Percentiles rank a stretch among this genome's conserved stretches.
Evolutionary conservation across 2,113 vertebrate genomes (phyloP).

Genomic region (Vidua macroura): DNA sequence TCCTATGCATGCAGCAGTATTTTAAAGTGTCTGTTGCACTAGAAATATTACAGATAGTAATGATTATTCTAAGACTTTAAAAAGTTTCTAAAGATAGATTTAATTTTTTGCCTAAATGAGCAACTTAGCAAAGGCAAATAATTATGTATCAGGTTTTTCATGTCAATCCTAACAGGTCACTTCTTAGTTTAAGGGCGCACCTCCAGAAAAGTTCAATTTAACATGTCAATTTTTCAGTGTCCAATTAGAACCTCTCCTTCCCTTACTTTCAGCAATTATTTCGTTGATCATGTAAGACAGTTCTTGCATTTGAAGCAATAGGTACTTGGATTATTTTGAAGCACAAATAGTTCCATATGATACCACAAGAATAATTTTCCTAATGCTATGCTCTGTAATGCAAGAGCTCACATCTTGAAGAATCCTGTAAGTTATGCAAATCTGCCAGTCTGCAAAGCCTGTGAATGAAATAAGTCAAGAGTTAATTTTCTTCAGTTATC

Average conservation of each 20-base stretch:
- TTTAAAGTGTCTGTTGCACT: not conserved
- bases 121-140: not conserved
- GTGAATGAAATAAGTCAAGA: not conserved
- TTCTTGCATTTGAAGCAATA: not conserved
- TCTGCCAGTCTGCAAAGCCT: not conserved
- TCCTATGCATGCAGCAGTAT: not conserved
- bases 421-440: not conserved
- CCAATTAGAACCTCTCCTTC: not conserved
- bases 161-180: not conserved
- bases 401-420: not conserved
- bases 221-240: not conserved
- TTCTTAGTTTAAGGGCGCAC: not conserved
- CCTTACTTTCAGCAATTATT: not conserved
- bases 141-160: not conserved
- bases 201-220: not conserved
- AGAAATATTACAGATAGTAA: not conserved
- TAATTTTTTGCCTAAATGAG: not conserved
- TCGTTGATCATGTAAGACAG: not conserved
- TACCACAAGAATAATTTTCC: not conserved
- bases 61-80: not conserved
- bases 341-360: not conserved
- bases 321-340: not conserved
- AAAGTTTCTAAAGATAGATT: not conserved
- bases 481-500: not conserved
- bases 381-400: not conserved